Base-by-base conservation (phyloP, 2,888 invertebrate species). In the Andrena dorsata region DNA sequence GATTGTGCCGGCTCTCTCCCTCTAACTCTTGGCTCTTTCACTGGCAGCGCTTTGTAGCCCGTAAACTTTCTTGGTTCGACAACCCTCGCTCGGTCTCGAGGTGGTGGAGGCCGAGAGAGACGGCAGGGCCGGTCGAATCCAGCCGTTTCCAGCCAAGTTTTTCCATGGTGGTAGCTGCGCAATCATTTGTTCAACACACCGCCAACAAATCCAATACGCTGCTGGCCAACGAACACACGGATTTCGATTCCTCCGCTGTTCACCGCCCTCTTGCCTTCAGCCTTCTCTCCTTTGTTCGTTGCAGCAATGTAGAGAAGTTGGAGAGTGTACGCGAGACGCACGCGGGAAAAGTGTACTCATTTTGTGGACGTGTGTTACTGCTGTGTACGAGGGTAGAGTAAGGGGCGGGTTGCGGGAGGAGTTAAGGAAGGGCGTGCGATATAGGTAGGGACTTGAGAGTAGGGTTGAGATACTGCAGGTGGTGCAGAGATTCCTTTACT, bases 111-210 rank as follows among this genome's bases (percentile, higher is more conserved):
- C 58, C 81, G 75, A 77, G 69, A 70, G 81, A 64, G 51, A 61
- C 60, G 76, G 80, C 71, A 76, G 77, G 77, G 82, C 86, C 85
- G 82, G 80, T 85, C 77, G 86, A 83, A 81, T 78, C 82, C 70
- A 81, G 76, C 74, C 86, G 86, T 82, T 87, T 86, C 86, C 81
- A 81, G 80, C 82, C 89, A 90, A 91, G 90, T 92, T 92, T 91
- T 91, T 90, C 90, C 90, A 88, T 88, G 85, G 87, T 84, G 82
- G 87, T 90, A 87, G 90, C 88, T 86, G 88, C 88, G 91, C 91
- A 92, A 92, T 92, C 92, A 92, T 92, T 92, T 92, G 92, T 92
- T 90, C 90, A 92, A 92, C 92, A 92, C 92, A 92, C 91, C 91
- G 88, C 90, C 92, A 90, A 92, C 92, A 92, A 92, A 92, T 92